Base-by-base conservation (phyloP, 2,113 vertebrate species). In the Coptodon rendalli region DNA sequence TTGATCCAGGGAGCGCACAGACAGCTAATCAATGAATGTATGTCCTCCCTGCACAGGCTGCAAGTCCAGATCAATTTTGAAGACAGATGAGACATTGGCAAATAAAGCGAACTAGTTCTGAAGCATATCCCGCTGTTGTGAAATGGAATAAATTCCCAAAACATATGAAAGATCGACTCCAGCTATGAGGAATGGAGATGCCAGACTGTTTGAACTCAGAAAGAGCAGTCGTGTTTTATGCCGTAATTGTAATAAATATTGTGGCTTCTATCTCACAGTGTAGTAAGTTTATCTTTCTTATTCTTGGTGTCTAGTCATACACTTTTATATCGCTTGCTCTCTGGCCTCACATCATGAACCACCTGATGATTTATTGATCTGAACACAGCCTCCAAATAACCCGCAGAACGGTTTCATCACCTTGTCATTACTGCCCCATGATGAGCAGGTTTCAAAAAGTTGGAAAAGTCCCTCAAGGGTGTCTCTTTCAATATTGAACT, bases 321-420 rank as follows among this genome's bases (percentile, higher is more conserved):
- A 78, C 63, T 89, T 90, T 89, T 29, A 89, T 84, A 86, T 87
- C 86, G 40, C 22, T 57, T 85, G 89, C 86, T 92, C 92, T 92
- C 71, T 92, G 87, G 87, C 86, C 91, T 90, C 89, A 87, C 78
- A 92, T 93, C 83, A 91, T 80, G 87, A 94, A 88, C 84, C 86
- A 84, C 71, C 94, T 95, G 94, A 97, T 97, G 95, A 96, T 96
- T 94, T 96, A 97, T 97, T 96, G 96, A 97, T 96, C 91, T 80
- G 84, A 86, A 89, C 84, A 89, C 95, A 90, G 91, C 89, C 93
- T 95, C 93, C 94, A 93, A 94, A 95, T 94, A 95, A 96, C 94
- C 95, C 83, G 91, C 93, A 92, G 90, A 93, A 95, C 95, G 94
- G 94, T 95, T 94, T 96, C 94, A 95, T 95, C 94, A 92, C 92